phyloP scores from a whole-genome alignment of 2,797 vertebrate genomes.

The Gouania willdenowi region DNA sequence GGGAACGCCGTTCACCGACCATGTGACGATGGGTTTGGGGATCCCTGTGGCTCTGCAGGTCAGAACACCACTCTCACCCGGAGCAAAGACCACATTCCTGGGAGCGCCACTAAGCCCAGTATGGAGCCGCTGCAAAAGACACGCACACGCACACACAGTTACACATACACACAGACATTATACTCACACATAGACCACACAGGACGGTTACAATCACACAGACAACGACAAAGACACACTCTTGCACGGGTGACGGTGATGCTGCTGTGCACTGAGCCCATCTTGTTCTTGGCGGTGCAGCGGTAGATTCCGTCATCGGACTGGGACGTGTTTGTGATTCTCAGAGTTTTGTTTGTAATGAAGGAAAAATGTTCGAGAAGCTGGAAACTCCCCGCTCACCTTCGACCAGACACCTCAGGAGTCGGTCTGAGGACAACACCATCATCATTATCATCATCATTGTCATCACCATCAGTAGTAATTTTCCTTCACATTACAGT shows the following conservation, averaged over 20 bases:
- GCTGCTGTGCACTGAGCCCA: slow-evolving; percentile 80
- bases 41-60: slow-evolving; percentile 90
- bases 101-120: slow-evolving; percentile 88
- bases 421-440: slow-evolving; percentile 94
- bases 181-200: no score
- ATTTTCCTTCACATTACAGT: no score
- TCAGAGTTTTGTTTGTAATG: slow-evolving; percentile 91
- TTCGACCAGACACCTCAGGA: slow-evolving; percentile 88
- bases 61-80: slow-evolving; percentile 83
- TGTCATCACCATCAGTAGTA: no score
- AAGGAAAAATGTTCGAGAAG: slow-evolving; percentile 76
- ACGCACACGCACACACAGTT: no score
- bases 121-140: slow-evolving; percentile 89
- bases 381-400: slow-evolving; percentile 83
- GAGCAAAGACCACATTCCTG: slow-evolving; percentile 88
- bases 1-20: slow-evolving; percentile 88
- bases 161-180: no score
- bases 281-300: slow-evolving; percentile 84
- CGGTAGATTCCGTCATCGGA: slow-evolving; percentile 91
- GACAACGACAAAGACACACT: slow-evolving; percentile 76
- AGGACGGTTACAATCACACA: no score
- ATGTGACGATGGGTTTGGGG: slow-evolving; percentile 87
- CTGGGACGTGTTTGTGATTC: slow-evolving; percentile 85
- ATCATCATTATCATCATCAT: no score
- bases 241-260: slow-evolving; percentile 90